Percentiles rank a stretch among this genome's conserved stretches.
phyloP scores from a whole-genome alignment of 2,113 vertebrate genomes.

The Eira barbara region DNA sequence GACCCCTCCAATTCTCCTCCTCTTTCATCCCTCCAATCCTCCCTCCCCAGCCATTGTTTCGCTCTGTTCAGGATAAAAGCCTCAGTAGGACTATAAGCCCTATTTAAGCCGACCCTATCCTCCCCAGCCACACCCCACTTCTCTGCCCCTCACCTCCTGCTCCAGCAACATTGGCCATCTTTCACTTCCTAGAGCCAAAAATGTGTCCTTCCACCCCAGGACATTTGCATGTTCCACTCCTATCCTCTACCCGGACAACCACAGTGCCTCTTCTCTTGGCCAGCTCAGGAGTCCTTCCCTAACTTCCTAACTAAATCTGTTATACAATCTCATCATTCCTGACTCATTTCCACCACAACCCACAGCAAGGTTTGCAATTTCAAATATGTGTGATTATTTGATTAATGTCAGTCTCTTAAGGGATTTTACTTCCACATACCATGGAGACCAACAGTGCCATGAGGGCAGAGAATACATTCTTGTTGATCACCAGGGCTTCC shows the following conservation, averaged over 20 bases:
- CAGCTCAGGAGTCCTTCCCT: not conserved
- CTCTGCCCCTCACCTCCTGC: not conserved
- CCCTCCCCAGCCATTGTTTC: not conserved
- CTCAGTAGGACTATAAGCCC: not conserved
- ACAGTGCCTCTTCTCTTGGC: not conserved
- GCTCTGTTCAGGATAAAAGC: not conserved
- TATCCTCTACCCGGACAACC: not conserved
- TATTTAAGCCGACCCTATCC: not conserved
- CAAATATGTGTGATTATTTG: slow-evolving; percentile 46
- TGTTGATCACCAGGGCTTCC: not conserved
- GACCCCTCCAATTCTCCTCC: not conserved
- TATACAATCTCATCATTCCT: not conserved
- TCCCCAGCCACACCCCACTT: not conserved
- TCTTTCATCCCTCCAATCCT: not conserved
- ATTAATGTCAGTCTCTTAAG: slow-evolving; percentile 27
- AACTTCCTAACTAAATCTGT: not conserved
- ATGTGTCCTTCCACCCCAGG: not conserved
- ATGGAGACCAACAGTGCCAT: not conserved
- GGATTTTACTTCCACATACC: slow-evolving; percentile 27
- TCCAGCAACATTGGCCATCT: not conserved
- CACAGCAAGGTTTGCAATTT: not conserved
- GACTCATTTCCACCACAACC: not conserved
- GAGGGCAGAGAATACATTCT: not conserved
- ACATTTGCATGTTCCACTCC: not conserved
- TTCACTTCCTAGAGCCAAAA: not conserved